Conservation (phyloP, 2,888 invertebrate species). For the Mesochorus sp. region DNA sequence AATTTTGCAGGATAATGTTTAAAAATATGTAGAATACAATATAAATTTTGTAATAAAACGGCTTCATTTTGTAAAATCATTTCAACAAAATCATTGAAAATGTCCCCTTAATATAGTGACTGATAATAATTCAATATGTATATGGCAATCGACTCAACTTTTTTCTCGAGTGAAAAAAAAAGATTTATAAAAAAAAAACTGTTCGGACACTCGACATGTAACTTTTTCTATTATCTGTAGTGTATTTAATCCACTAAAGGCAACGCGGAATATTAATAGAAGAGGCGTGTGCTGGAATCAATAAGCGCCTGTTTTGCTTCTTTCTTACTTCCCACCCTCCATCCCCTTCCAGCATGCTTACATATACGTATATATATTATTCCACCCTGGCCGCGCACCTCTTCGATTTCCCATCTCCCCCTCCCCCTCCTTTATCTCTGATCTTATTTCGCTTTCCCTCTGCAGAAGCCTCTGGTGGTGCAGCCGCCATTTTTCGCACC, state of each 20-base stretch:
- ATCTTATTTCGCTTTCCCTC: too few species aligned
- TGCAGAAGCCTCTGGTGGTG: neutral
- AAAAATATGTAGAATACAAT: too few species aligned
- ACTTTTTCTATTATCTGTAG: neutral
- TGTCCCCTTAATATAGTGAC: too few species aligned
- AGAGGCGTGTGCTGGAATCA: conserved; percentile 62
- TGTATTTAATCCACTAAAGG: conserved; percentile 8
- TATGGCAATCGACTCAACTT: too few species aligned
- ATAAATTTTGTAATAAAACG: too few species aligned
- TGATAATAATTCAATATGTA: too few species aligned
- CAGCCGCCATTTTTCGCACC: conserved; percentile 47
- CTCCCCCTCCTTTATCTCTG: conserved; percentile 26
- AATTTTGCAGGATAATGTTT: too few species aligned
- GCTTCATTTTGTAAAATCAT: too few species aligned
- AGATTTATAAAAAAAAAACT: too few species aligned
- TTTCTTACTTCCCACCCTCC: conserved; percentile 29
- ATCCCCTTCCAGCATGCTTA: neutral
- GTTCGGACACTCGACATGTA: neutral
- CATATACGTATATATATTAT: neutral
- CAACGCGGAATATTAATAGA: conserved; percentile 6
- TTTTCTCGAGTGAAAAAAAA: too few species aligned
- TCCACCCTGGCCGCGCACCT: conserved; percentile 23
- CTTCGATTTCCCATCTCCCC: conserved; percentile 46
- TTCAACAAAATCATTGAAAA: too few species aligned
- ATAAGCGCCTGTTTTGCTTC: conserved; percentile 62